Base-by-base conservation (phyloP, 2,888 invertebrate species). In the Pandemis heparana region DNA sequence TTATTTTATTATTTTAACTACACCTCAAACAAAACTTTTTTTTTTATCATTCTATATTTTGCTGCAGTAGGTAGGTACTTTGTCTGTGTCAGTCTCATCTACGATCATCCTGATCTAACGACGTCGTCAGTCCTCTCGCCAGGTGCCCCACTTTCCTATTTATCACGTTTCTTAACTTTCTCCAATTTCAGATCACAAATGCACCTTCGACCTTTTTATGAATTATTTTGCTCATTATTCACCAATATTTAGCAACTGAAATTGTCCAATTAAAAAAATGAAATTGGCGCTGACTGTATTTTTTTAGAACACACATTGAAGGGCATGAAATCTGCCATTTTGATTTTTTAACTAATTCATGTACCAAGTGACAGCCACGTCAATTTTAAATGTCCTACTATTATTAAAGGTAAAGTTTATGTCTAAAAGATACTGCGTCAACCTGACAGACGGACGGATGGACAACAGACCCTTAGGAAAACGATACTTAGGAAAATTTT, bases 151-250 rank as follows among this genome's bases (percentile, higher is more conserved):
- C 18, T 56, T 56, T 23, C 23, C 18, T 56, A 56, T 56, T 23
- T 56, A 56, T 56, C 56, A 23, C 56, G 23, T 10, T 56, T 12
- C 56, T 56, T 56, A 56, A 56, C 56, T 23, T 23, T 23, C 23
- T 23, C 51, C 56, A 56, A 56, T 56, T 53, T 53, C 14, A 53
- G 18, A 23, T 56, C 23, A 23, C 10, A 56, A 63, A 74, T 43
- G 70, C 70, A 68, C 74, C 65, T 71, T 76, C 72, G 79, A 77
- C 75, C 75, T 53, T 18, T 48, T 48, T 71, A 18, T 23, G 10
- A 3, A 18, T 23, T 23, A 23, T 10, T 10, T 23, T 18, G 10
- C 18, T 23, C 8, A 56, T 23, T 23, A 23, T 56, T 23, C 5
- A 12, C 12, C 8, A 16, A 48, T 14, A 12, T n/a, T 48, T 48